phyloP scores from a whole-genome alignment of 2,888 invertebrate species.

The Spodoptera exigua region DNA sequence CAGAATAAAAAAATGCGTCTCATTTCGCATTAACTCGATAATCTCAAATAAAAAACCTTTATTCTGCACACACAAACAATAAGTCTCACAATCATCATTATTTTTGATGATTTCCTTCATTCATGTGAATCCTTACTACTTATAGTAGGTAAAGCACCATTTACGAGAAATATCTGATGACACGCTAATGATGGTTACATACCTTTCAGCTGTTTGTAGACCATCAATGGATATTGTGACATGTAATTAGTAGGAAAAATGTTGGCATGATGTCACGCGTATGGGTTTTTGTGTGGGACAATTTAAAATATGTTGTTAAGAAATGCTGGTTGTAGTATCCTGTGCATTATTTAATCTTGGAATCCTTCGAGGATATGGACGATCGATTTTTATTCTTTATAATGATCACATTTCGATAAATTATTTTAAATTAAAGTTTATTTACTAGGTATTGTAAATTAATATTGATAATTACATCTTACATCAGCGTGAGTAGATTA shows the following conservation, averaged over 20 bases:
- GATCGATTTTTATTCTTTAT: too few species aligned
- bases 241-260: conserved; percentile 43
- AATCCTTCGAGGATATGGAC: too few species aligned
- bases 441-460: too few species aligned
- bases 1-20: conserved; percentile 29
- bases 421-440: too few species aligned
- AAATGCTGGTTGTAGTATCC: background rate
- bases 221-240: conserved; percentile 32
- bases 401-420: too few species aligned
- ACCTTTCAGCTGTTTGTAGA: conserved; percentile 46
- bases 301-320: conserved; percentile 20
- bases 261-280: conserved; percentile 37
- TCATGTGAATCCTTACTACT: conserved; percentile 45
- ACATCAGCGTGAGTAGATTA: too few species aligned
- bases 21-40: conserved; percentile 39
- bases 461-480: too few species aligned
- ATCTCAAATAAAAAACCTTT: conserved; percentile 36
- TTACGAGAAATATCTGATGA: conserved; percentile 52
- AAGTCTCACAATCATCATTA: conserved; percentile 38
- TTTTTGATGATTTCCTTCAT: conserved; percentile 58
- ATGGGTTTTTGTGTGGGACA: conserved; percentile 20
- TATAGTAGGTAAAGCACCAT: conserved; percentile 38
- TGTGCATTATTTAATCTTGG: background rate
- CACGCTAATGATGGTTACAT: conserved; percentile 48
- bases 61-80: conserved; percentile 22